Evolutionary conservation across 2,113 vertebrate genomes (phyloP).

Genomic region (Centropus bengalensis): DNA sequence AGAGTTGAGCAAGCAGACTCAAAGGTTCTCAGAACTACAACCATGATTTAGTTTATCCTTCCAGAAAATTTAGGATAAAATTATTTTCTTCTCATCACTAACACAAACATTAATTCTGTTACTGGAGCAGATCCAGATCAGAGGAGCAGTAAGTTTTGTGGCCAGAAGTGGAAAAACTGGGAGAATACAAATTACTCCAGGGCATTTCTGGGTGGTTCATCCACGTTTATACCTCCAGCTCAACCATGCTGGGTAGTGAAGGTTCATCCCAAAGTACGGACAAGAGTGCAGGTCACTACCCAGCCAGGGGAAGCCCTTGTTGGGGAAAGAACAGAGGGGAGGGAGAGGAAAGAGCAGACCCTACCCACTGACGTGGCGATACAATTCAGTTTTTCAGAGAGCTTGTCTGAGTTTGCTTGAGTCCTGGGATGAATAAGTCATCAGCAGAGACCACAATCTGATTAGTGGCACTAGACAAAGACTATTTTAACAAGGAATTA

Average conservation of each 20-base stretch:
- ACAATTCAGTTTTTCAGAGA: background rate
- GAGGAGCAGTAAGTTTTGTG: background rate
- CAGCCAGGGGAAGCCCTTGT: background rate
- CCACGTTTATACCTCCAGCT: background rate
- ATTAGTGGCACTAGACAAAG: background rate
- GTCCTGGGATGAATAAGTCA: background rate
- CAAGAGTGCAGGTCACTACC: background rate
- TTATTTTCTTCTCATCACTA: background rate
- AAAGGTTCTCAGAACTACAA: background rate
- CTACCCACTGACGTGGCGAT: accelerated
- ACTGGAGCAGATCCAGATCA: background rate
- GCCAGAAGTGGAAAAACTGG: background rate
- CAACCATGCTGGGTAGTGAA: background rate
- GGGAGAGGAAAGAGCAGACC: background rate
- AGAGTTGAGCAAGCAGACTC: background rate
- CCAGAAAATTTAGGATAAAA: background rate
- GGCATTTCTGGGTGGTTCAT: background rate
- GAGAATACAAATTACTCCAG: background rate
- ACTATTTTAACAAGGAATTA: background rate
- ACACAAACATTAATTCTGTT: background rate
- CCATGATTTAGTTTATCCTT: background rate
- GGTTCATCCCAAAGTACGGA: accelerated
- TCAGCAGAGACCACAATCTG: background rate
- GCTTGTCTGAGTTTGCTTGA: background rate
- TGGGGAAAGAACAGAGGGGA: background rate